phyloP scores from a whole-genome alignment of 2,113 vertebrate species.

The cat (Felis catus) region F.catus_Fca126_mat1.0 CM031425.1:54036001-54036500 shows the following conservation, averaged over 20 bases:
- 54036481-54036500: background rate
- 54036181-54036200: background rate
- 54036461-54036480: conserved; percentile 80
- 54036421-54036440: conserved; percentile 69
- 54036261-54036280: conserved; percentile 69
- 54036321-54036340: conserved; percentile 38
- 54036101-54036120: background rate
- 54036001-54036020: background rate
- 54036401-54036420: conserved; percentile 50
- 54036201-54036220: background rate
- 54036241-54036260: conserved; percentile 77
- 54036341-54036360: conserved; percentile 82
- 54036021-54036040: background rate
- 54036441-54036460: conserved; percentile 78
- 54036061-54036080: background rate
- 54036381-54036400: conserved; percentile 84
- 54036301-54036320: background rate
- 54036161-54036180: background rate
- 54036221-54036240: background rate
- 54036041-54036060: background rate
- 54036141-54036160: background rate
- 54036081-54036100: fast-evolving
- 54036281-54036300: conserved; percentile 20
- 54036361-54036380: conserved; percentile 66
- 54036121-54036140: fast-evolving